Conservation (phyloP, 2,888 invertebrate genomes). For the Orchestes rusci region DNA sequence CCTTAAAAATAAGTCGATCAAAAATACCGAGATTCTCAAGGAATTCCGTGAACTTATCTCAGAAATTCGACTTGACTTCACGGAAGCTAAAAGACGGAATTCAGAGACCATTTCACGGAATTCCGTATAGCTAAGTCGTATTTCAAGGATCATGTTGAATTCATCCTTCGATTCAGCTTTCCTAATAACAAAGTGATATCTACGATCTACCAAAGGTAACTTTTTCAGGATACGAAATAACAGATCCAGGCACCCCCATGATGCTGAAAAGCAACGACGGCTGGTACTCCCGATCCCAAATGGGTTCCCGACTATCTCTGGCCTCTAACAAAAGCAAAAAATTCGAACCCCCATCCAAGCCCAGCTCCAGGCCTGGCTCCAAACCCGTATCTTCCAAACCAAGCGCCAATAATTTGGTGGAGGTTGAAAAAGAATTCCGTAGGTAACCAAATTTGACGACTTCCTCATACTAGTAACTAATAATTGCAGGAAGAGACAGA, state of each 20-base stretch:
- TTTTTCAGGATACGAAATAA: slow-evolving; percentile 51
- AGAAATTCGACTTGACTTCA: too few relatives aligned
- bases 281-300: slow-evolving; percentile 47
- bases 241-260: slow-evolving; percentile 60
- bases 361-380: slow-evolving; percentile 33
- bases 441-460: too few relatives aligned
- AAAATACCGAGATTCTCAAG: too few relatives aligned
- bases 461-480: too few relatives aligned
- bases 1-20: too few relatives aligned
- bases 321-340: slow-evolving; percentile 42
- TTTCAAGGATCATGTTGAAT: too few relatives aligned
- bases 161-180: too few relatives aligned
- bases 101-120: too few relatives aligned
- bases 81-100: too few relatives aligned
- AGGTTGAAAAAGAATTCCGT: slow-evolving; percentile 19
- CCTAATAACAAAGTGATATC: too few relatives aligned
- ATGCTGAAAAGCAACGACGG: slow-evolving; percentile 57
- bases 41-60: too few relatives aligned
- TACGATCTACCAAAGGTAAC: background rate
- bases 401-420: slow-evolving; percentile 30
- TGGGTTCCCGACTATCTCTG: slow-evolving; percentile 39
- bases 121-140: too few relatives aligned
- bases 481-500: slow-evolving; percentile 15
- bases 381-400: slow-evolving; percentile 34
- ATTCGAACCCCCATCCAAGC: slow-evolving; percentile 44